Base-by-base conservation (phyloP, 2,113 vertebrate genomes). In the Puffinus mauretanicus region DNA sequence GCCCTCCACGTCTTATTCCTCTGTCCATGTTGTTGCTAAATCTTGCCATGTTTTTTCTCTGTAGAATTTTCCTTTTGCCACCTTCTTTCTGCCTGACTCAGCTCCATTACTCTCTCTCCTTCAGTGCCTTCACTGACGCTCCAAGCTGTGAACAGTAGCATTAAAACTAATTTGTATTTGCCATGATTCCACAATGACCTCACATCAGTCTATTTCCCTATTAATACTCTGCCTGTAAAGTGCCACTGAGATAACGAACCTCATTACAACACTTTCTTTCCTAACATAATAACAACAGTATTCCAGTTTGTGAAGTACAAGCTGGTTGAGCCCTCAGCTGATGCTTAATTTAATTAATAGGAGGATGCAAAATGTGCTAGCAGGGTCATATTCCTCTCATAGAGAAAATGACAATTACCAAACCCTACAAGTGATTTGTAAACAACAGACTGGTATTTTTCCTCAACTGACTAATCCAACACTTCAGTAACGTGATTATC, bases 161-260 rank as follows among this genome's bases (percentile, higher is more conserved):
- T 73, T 93, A n/a, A 86, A 94, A 86, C 51, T 62, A 61, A 65
- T 94, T 79, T 79, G 42, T 82, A 40, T 94, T 94, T 92, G n/a
- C 64, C 51, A 79, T 90, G 38, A 60, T 90, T 88, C 66, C 13
- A 6, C 86, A 93, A 86, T 58, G 71, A 85, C 64, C 66, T 90
- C 42, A 26, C 25, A 11, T 91, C 27, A 88, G 52, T 71, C 55
- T 8, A 1, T 75, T 94, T 95, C 20, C 34, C 30, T 92, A 5
- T 90, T 83, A 84, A 89, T 88, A 67, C 32, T 70, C 58, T 93
- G 82, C 70, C 89, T 79, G 44, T 81, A 85, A 89, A 94, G 78
- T 61, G 36, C 76, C 34, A 62, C 10, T 47, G 79, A 92, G 85
- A 83, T 90, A 82, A 77, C 5, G 3, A 93, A 88, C 36, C 15